Conservation (phyloP, 2,113 vertebrate species). For the Platysternon megacephalum region DNA sequence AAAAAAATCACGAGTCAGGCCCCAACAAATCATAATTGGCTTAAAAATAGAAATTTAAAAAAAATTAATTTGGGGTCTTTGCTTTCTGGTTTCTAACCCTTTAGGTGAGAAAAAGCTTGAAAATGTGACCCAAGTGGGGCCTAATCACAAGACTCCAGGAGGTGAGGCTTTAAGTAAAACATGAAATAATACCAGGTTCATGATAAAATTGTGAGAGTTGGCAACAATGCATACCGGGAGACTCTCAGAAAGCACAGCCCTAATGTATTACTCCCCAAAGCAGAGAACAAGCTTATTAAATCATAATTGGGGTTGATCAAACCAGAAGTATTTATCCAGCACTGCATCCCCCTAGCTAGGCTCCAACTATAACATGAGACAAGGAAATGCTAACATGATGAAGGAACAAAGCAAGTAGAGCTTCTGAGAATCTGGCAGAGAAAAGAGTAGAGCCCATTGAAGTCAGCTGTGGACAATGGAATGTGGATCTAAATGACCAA, state of each 20-base stretch:
- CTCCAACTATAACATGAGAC: background rate
- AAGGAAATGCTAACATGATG: background rate
- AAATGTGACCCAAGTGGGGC: too few species aligned
- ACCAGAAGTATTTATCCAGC: background rate
- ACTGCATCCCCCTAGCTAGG: background rate
- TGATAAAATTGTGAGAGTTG: background rate
- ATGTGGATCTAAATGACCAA: background rate
- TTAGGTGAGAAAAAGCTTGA: too few species aligned
- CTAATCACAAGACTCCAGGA: background rate
- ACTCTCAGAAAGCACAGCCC: background rate
- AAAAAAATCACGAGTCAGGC: fast-evolving
- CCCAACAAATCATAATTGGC: background rate
- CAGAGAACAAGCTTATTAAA: background rate
- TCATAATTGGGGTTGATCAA: background rate
- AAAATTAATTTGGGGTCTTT: background rate
- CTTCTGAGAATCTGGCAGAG: background rate
- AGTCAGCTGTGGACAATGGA: background rate
- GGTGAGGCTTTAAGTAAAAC: background rate
- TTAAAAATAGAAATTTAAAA: background rate
- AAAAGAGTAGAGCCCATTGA: background rate
- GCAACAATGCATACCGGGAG: background rate
- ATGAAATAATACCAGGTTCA: background rate
- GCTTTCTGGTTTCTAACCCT: background rate
- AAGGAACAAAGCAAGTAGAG: background rate
- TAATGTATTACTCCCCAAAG: background rate